These are phyloP conservation scores for Ochotona curzoniae DNA, from an alignment of 2,113 vertebrate genomes.

Conservation along the genomic window DNA sequence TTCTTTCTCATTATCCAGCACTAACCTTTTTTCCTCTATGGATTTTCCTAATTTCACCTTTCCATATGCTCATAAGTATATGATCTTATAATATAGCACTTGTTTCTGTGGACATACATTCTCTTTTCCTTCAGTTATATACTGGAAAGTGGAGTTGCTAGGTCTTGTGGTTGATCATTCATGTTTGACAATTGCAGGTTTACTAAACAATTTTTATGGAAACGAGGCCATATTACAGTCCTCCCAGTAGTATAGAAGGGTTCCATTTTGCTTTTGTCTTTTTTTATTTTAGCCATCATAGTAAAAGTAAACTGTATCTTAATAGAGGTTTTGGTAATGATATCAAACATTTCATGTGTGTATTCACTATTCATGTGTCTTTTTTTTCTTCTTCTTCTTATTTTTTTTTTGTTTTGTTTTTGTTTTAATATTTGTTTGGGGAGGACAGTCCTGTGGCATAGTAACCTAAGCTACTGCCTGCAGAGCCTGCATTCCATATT, in stretches of 20 bases:
- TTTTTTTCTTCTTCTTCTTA: too few species aligned
- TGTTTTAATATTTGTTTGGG: too few species aligned
- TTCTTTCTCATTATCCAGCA: background rate
- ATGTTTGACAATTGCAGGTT: background rate
- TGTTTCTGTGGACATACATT: slow-evolving; percentile 1
- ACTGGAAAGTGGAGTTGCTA: background rate
- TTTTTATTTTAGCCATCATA: slow-evolving; percentile 27
- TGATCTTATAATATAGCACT: background rate
- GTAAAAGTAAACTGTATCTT: background rate
- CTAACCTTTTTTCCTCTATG: background rate
- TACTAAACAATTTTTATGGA: background rate
- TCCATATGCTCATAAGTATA: background rate
- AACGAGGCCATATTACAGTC: background rate
- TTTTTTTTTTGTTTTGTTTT: too few species aligned
- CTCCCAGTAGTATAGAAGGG: background rate
- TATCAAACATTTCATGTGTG: background rate
- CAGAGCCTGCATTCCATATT: too few species aligned
- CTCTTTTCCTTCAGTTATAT: slow-evolving; percentile 13
- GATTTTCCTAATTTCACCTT: slow-evolving; percentile 27
- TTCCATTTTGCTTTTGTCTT: background rate
- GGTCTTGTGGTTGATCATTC: background rate
- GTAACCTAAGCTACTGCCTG: too few species aligned
- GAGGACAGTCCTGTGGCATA: too few species aligned
- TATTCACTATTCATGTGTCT: background rate
- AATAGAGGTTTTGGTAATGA: slow-evolving; percentile 8